phyloP scores from a whole-genome alignment of 2,888 invertebrate species.

The Dryobotodes eremita region DNA sequence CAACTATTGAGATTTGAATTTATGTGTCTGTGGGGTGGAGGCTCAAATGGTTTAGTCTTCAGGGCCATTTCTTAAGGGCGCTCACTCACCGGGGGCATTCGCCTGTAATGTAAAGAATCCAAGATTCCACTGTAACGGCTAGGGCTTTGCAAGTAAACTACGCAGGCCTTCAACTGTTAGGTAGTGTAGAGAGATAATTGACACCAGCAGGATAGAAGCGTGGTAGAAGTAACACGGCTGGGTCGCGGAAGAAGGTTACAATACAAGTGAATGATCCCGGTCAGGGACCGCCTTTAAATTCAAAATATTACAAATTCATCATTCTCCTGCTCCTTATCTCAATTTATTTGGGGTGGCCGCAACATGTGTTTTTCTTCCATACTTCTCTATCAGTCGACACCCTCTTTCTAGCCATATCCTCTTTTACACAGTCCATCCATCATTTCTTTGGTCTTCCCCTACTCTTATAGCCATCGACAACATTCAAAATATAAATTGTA shows the following conservation, averaged over 20 bases:
- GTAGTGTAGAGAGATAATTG: background rate
- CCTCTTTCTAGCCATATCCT: background rate
- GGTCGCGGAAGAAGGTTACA: background rate
- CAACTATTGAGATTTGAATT: constrained; percentile 55
- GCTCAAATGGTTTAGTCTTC: background rate
- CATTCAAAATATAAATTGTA: constrained; percentile 12
- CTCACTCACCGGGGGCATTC: background rate
- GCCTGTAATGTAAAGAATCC: background rate
- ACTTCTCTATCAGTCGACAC: background rate
- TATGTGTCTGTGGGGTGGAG: constrained; percentile 47
- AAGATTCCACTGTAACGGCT: background rate
- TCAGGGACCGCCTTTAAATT: background rate
- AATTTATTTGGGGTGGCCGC: background rate
- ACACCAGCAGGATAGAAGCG: background rate
- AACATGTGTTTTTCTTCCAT: too few species aligned
- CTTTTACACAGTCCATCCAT: background rate
- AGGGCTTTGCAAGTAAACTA: background rate
- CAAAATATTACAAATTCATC: background rate
- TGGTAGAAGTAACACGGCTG: background rate
- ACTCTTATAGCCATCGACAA: background rate
- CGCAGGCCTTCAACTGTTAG: background rate
- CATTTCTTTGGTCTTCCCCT: background rate
- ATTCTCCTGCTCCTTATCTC: background rate
- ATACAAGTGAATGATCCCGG: background rate
- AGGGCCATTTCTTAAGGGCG: background rate